Percentiles rank a stretch among this genome's conserved stretches.
These are phyloP conservation scores for Acanthiza pusilla DNA, from an alignment of 2,797 vertebrate genomes.

Conservation along the genomic window DNA sequence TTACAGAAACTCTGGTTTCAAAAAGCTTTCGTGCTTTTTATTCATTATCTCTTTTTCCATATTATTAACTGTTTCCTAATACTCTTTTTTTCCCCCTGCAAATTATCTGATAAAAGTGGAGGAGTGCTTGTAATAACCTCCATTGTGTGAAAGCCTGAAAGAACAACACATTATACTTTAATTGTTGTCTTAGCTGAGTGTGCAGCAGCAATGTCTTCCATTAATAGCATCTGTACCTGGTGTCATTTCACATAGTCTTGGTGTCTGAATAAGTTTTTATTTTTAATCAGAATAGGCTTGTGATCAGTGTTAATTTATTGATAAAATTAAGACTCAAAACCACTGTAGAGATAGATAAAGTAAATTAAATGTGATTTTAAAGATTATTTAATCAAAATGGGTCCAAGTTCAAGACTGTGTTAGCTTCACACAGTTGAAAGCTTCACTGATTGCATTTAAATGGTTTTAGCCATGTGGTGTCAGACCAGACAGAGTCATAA, in stretches of 20 bases:
- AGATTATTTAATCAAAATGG: neutral
- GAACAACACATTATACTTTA: neutral
- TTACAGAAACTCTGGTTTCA: neutral
- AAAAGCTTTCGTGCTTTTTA: neutral
- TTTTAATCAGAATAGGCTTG: conserved; percentile 26
- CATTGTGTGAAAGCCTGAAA: neutral
- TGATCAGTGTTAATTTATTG: conserved; percentile 3
- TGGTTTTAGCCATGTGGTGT: neutral
- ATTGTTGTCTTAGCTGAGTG: neutral
- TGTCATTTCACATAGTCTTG: neutral
- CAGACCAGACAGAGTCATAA: neutral
- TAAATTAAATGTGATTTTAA: conserved; percentile 18
- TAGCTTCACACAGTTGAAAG: neutral
- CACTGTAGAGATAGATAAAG: neutral
- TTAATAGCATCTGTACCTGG: neutral
- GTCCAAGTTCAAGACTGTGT: neutral
- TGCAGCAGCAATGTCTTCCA: neutral
- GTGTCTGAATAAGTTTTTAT: neutral
- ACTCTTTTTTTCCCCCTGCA: neutral
- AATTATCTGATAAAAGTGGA: neutral
- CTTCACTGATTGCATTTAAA: neutral
- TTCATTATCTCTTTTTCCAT: neutral
- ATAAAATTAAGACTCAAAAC: neutral
- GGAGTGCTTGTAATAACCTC: neutral
- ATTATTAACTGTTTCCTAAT: neutral